Base-by-base conservation (phyloP, 2,113 vertebrate genomes). In the Excalfactoria chinensis region DNA sequence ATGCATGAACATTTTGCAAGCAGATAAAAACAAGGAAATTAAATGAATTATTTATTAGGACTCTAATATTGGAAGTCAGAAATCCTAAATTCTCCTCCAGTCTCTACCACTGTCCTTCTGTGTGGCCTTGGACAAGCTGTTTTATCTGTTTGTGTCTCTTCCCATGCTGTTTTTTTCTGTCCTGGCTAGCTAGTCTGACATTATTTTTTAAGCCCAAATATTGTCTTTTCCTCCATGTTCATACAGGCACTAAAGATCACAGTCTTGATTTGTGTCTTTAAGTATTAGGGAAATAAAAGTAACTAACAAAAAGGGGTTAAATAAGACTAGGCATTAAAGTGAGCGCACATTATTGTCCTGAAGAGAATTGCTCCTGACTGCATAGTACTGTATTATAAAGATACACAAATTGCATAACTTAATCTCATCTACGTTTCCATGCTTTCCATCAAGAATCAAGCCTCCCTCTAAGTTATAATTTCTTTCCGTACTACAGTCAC, bases 1-100 rank as follows among this genome's bases (percentile, higher is more conserved):
- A 32, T 25, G 69, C 90, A 35, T 0, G 26, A 82, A 55, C 81
- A 69, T 82, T 93, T 71, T 84, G 58, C 60, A 51, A 86, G 67
- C 70, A 93, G 88, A 95, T 93, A 94, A 96, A 94, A 90, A 3
- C 73, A 83, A 60, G 58, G 63, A 95, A 93, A 94, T 93, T 62
- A 90, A 92, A 94, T 93, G 58, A 95, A 93, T 94, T 94, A 93
- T 94, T 88, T 95, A 95, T 96, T 84, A 86, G 74, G 55, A 69
- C 67, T 94, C 48, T 49, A 41, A 32, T 46, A 62, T 5, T 92
- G 53, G 58, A 66, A 92, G 70, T 62, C 77, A 69, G 67, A 93
- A 96, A 90, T 66, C 1, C 1, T 44, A 49, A 94, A 53, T 79
- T 90, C 58, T 86, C 16, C 62, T 67, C 72, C 76, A 74, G 69